These are phyloP conservation scores for Branchinecta sandiegonensis DNA, from an alignment of 2,888 invertebrate genomes.

Conservation along the genomic window DNA sequence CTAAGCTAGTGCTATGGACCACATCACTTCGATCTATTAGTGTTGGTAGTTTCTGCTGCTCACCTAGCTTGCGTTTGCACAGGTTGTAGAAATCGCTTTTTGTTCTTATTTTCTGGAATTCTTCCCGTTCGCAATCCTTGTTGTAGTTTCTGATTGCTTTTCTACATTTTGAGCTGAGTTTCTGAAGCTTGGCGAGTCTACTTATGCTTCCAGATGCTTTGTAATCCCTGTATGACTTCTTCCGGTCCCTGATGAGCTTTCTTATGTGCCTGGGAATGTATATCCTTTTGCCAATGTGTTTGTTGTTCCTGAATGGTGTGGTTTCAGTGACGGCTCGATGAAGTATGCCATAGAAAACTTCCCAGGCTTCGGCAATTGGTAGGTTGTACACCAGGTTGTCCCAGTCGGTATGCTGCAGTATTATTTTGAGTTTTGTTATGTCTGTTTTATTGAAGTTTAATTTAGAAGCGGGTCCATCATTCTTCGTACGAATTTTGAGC, in stretches of 20 bases:
- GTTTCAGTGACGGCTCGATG: neutral
- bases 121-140: neutral
- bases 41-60: too few species aligned
- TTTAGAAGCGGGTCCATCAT: too few species aligned
- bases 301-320: too few species aligned
- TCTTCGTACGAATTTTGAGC: too few species aligned
- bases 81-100: too few species aligned
- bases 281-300: too few species aligned
- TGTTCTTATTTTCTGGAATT: too few species aligned
- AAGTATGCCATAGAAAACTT: constrained; percentile 11
- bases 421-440: too few species aligned
- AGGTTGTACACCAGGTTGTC: constrained; percentile 7
- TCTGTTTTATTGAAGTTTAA: too few species aligned
- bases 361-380: constrained; percentile 11
- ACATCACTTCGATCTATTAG: too few species aligned
- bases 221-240: constrained; percentile 14
- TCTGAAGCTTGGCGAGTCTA: constrained; percentile 14
- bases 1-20: neutral
- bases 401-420: constrained; percentile 2
- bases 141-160: constrained; percentile 11
- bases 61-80: too few species aligned
- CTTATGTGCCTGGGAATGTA: too few species aligned
- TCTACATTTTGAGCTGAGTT: constrained; percentile 14
- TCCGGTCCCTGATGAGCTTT: constrained; percentile 14
- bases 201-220: constrained; percentile 11